Evolutionary conservation across 2,797 vertebrate species (phyloP), one percentile per base, ranked within the genome.

Genomic region (Vultur gryphus): DNA sequence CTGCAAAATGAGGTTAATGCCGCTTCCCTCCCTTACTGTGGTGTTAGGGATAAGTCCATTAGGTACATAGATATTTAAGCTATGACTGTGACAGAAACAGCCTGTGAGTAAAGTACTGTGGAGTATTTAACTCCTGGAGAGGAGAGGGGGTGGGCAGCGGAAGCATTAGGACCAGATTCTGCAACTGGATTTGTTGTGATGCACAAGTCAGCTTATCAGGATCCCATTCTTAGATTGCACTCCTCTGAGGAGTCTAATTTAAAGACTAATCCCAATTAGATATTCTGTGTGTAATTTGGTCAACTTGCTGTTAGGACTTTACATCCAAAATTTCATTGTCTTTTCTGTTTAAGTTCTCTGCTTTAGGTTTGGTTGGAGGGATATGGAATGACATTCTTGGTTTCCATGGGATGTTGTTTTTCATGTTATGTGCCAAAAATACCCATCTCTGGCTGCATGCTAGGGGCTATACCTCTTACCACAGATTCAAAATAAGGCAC

Each of bases 1-100:
- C 95, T 92, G 87, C 84, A 87, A 81, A 96, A 96, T 21, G 89
- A 96, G 96, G 96, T 97, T 97, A 96, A 97, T 97, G 84, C 96
- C 0, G 0, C 67, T 96, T 94, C 78, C 80, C 87, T 90, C 59
- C 80, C 61, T 93, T 65, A 4, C 49, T 39, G 35, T 4, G 29
- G 94, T 84, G 92, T 95, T 97, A 96, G 31, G 75, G 93, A 70
- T 97, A 97, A 96, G 84, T 96, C 94, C 94, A 96, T 97, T 96
- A 97, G 89, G 67, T 93, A 48, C 87, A 80, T 7, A 64, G 84
- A 92, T 94, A 91, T 92, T 94, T 96, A 85, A 96, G 94, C 92
- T 87, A 76, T 65, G 70, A 59, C 83, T 95, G 66, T 55, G 90
- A 95, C 88, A 94, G 95, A 94, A 96, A 92, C 92, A 92, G 95